Evolutionary conservation across 2,888 invertebrate genomes (phyloP).

Genomic region (Lordiphosa fenestrarum): DNA sequence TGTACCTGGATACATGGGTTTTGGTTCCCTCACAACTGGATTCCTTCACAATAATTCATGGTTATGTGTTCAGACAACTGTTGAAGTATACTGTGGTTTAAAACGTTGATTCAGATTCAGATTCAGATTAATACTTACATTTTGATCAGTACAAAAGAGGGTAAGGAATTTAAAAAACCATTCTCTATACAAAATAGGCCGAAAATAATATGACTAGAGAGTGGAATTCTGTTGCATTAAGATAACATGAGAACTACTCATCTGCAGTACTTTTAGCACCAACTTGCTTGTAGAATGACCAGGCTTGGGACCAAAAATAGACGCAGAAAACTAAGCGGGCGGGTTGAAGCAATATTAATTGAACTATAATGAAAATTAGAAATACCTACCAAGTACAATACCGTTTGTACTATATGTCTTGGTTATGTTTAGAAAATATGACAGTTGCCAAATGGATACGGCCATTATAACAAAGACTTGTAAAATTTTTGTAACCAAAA

Average conservation of each 20-base stretch:
- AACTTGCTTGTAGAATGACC: background rate
- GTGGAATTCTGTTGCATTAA: background rate
- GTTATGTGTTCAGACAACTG: too few species aligned
- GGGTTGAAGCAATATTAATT: too few species aligned
- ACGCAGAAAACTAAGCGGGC: background rate
- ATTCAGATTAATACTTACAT: too few species aligned
- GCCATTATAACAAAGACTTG: background rate
- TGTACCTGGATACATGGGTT: too few species aligned
- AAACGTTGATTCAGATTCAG: too few species aligned
- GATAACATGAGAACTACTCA: background rate
- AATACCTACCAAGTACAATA: background rate
- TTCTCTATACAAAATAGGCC: too few species aligned
- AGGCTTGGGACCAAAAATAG: constrained; percentile 1
- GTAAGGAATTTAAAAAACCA: too few species aligned
- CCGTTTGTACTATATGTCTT: background rate
- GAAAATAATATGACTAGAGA: too few species aligned
- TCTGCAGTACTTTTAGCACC: background rate
- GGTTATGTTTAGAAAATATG: background rate
- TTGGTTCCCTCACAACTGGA: too few species aligned
- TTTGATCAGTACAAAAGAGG: too few species aligned
- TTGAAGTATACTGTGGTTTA: too few species aligned
- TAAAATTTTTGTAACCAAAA: background rate
- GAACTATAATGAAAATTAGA: background rate
- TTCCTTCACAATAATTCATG: too few species aligned
- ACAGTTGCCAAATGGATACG: background rate